These are phyloP conservation scores for Psammodynastes pulverulentus DNA, from an alignment of 2,113 vertebrate genomes.

Conservation along the genomic window DNA sequence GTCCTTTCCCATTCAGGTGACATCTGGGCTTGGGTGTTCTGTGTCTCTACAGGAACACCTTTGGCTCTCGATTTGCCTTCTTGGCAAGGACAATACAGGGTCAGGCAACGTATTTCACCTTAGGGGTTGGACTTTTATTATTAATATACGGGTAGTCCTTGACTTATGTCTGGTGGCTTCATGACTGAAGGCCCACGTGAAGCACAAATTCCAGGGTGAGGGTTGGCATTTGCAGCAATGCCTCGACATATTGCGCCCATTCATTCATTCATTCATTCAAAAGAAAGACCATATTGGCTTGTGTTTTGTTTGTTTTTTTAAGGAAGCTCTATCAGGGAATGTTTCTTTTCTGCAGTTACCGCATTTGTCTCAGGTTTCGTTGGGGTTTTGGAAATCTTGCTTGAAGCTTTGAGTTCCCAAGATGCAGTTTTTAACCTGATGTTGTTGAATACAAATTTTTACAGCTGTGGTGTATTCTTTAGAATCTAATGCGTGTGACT, in stretches of 20 bases:
- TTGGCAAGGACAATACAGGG: not conserved
- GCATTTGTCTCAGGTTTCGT: slow-evolving; percentile 4
- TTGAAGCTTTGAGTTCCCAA: not conserved
- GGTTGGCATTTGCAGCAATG: not conserved
- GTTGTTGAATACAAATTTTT: not conserved
- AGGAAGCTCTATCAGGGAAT: not conserved
- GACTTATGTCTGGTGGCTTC: no score
- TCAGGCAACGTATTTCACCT: not conserved
- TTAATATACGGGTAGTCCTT: not conserved
- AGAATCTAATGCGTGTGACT: not conserved
- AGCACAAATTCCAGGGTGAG: not conserved
- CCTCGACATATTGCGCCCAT: not conserved
- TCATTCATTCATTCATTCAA: no score
- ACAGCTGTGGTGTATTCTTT: not conserved
- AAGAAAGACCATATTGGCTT: not conserved
- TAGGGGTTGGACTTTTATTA: not conserved
- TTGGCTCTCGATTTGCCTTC: not conserved
- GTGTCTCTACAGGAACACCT: not conserved
- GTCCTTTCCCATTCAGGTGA: not conserved
- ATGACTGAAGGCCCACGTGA: no score
- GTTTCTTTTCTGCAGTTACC: not conserved
- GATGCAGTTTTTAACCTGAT: not conserved
- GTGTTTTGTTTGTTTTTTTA: not conserved
- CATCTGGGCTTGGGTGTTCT: not conserved
- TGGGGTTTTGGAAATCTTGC: not conserved